phyloP scores from a whole-genome alignment of 1,140 invertebrate species.

The Asobara japonica region DNA sequence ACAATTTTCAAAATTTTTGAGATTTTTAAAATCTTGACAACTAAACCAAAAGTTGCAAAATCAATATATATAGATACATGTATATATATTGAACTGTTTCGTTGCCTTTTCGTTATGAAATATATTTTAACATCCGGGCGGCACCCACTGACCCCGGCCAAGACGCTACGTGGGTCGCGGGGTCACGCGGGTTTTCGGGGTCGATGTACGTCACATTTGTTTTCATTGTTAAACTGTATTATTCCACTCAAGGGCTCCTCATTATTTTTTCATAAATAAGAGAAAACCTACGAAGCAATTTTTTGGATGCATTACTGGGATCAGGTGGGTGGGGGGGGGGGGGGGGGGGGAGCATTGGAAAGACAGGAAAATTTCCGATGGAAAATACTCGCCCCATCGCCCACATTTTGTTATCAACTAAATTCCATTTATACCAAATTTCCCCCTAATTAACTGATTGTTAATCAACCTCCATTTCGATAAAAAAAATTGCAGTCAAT shows the following conservation, averaged over 20 bases:
- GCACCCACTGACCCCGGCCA: constrained; percentile 49
- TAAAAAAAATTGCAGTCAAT: too few species aligned
- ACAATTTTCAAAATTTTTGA: too few species aligned
- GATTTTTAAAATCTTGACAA: too few species aligned
- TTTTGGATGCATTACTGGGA: too few species aligned
- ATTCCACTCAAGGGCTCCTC: neutral
- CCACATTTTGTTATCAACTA: too few species aligned
- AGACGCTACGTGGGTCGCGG: constrained; percentile 47
- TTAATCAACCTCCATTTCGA: too few species aligned
- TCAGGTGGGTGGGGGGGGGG: too few species aligned
- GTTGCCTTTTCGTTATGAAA: neutral
- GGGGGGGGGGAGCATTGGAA: neutral
- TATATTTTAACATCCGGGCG: constrained; percentile 36
- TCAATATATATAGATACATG: too few species aligned
- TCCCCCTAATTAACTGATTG: too few species aligned
- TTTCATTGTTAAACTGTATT: neutral
- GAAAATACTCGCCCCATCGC: too few species aligned
- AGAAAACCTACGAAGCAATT: neutral
- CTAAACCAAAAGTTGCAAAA: too few species aligned
- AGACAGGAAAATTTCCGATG: neutral
- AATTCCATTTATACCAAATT: too few species aligned
- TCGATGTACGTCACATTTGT: constrained; percentile 44
- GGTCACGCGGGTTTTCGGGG: constrained; percentile 56
- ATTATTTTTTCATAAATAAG: neutral
- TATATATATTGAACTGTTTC: neutral